Percentiles rank a stretch among this genome's conserved stretches.
phyloP scores from a whole-genome alignment of 2,797 vertebrate genomes.

The Arnoldichthys spilopterus region DNA sequence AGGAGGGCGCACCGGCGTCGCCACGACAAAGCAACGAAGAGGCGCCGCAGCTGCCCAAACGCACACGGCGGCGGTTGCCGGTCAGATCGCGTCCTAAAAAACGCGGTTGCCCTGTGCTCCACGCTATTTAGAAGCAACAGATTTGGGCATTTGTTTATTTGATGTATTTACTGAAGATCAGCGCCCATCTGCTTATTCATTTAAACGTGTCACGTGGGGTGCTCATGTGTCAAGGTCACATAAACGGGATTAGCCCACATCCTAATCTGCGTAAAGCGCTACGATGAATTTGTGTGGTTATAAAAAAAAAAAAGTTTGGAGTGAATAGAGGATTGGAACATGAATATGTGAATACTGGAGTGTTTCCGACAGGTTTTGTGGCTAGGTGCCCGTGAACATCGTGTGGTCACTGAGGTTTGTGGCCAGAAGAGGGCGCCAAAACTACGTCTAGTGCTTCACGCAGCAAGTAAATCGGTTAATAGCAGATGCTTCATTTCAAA shows the following conservation, averaged over 20 bases:
- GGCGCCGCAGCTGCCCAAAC: no score
- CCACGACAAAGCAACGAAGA: no score
- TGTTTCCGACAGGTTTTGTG: not conserved
- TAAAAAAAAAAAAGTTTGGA: not conserved
- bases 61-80: no score
- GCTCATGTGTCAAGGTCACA: conserved; percentile 1
- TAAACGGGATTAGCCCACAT: conserved; percentile 12
- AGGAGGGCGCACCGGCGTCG: no score
- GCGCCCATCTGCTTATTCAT: not conserved
- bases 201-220: not conserved
- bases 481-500: no score
- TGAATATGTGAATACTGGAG: not conserved
- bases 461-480: no score
- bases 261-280: not conserved
- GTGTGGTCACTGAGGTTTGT: not conserved
- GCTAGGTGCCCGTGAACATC: not conserved
- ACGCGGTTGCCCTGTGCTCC: not conserved
- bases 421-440: not conserved
- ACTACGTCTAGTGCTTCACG: no score
- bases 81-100: not conserved
- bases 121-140: not conserved
- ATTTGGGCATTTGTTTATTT: not conserved
- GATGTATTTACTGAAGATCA: not conserved
- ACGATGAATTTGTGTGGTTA: not conserved
- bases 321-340: not conserved